phyloP scores from a whole-genome alignment of 2,888 invertebrate genomes.

The Platycheirus rosarum region DNA sequence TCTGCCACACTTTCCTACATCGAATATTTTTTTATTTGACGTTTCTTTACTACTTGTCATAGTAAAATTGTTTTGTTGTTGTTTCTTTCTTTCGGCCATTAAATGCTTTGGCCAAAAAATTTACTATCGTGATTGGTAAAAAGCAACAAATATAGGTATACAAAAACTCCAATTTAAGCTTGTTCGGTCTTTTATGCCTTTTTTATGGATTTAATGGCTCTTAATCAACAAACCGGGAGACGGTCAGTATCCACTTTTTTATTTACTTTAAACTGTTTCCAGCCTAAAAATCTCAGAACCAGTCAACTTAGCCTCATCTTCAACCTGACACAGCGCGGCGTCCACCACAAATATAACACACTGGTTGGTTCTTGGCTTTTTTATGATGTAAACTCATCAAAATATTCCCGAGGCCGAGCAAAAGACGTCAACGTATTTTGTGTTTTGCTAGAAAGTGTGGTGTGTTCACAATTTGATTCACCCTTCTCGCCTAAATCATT shows the following conservation, averaged over 20 bases:
- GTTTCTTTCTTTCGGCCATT: not conserved
- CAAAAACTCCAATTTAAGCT: too few species aligned
- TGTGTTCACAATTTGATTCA: constrained; percentile 52
- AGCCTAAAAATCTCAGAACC: not conserved
- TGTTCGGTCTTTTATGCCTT: too few species aligned
- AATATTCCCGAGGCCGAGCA: constrained; percentile 36
- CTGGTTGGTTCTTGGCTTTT: constrained; percentile 16
- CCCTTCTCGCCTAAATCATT: constrained; percentile 23
- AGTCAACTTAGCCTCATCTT: constrained; percentile 4
- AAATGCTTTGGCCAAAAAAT: not conserved
- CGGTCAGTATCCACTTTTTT: too few species aligned
- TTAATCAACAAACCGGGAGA: not conserved
- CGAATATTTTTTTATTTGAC: not conserved
- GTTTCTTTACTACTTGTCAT: not conserved
- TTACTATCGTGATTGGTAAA: not conserved
- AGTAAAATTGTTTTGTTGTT: not conserved
- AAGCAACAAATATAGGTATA: too few species aligned
- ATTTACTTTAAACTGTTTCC: too few species aligned
- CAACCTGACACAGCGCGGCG: too few species aligned
- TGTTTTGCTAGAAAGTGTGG: not conserved
- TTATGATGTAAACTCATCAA: constrained; percentile 45
- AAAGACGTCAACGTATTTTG: not conserved
- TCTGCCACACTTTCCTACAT: too few species aligned
- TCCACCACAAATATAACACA: too few species aligned
- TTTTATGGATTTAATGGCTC: constrained; percentile 63